Evolutionary conservation across 1,140 invertebrate species (phyloP), one percentile per base, ranked within the genome.

Genomic region (Drosophila lini): DNA sequence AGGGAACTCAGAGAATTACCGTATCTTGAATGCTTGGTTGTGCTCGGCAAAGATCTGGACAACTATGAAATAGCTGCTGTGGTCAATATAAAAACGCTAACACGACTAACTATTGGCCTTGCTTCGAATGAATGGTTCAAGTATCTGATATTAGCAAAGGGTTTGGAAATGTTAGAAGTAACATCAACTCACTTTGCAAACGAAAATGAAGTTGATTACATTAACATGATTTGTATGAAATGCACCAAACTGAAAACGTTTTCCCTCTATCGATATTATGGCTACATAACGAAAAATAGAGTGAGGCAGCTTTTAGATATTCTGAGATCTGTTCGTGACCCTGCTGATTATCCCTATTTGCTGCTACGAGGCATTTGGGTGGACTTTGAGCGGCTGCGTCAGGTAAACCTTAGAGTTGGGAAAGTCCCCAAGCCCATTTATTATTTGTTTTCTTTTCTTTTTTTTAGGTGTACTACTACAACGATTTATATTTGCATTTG

Each of bases 121-220:
- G 42, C 57, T 34, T 22, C 28, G 3, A 22, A n/a, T 60, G 57
- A 55, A 25, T n/a, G 32, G 8, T 5, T 55, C 2, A 55, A 55
- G 2, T 55, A 55, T 55, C 13, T 60, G 1, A 32, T 52, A 31
- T 28, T 50, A 22, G 31, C 44, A 5, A 52, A n/a, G 19, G 10
- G 11, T 50, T 28, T 59, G 2, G 13, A 22, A 11, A 0, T 1
- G 1, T 15, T 59, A 7, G 16, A 48, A n/a, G 7, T 59, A 10
- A 48, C 41, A 22, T 59, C 57, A 11, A 50, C 13, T 11, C 57
- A 59, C 28, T 47, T 19, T 3, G 57, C 57, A 32, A 15, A 48
- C 11, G 16, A 52, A 34, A 15, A n/a, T 13, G 44, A 52, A 8
- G 10, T 52, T 34, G 31, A 32, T 22, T 52, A 15, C 15, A 16